phyloP scores from a whole-genome alignment of 2,797 vertebrate species.

The Brachyrhaphis roseni region DNA sequence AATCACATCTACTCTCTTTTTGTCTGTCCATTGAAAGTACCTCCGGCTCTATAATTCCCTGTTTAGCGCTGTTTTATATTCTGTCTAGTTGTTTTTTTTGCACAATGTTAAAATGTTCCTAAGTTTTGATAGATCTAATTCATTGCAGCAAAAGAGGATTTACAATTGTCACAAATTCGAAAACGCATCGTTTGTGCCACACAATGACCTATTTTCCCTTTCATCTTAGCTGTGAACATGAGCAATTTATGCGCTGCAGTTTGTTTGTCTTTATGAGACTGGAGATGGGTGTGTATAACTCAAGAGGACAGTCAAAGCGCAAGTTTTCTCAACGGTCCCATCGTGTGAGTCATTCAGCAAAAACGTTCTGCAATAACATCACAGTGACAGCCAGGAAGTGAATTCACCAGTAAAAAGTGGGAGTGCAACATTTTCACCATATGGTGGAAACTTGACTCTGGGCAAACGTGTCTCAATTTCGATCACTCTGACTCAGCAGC shows the following conservation, averaged over 20 bases:
- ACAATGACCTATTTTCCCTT: neutral
- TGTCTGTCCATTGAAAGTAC: neutral
- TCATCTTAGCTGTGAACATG: neutral
- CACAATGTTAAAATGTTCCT: neutral
- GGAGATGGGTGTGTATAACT: slow-evolving; percentile 14
- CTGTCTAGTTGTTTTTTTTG: neutral
- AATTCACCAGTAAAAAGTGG: slow-evolving; percentile 41
- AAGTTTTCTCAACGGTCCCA: slow-evolving; percentile 9
- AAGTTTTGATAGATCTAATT: neutral
- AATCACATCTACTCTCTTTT: neutral
- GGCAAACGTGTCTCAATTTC: slow-evolving; percentile 58
- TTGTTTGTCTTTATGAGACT: neutral
- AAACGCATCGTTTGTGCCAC: neutral
- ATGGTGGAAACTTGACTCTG: slow-evolving; percentile 63
- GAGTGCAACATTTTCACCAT: slow-evolving; percentile 62
- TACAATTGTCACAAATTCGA: neutral
- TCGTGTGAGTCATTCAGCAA: slow-evolving; percentile 37
- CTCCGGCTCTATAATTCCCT: neutral
- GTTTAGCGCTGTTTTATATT: neutral
- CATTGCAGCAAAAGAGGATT: neutral
- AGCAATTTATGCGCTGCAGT: neutral
- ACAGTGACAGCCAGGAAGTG: slow-evolving; percentile 46
- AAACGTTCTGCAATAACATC: slow-evolving; percentile 33
- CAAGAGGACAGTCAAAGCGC: neutral
- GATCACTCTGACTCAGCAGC: slow-evolving; percentile 71